Evolutionary conservation across 2,888 invertebrate species (phyloP), one percentile per base, ranked within the genome.

Genomic region (Empis stercorea): DNA sequence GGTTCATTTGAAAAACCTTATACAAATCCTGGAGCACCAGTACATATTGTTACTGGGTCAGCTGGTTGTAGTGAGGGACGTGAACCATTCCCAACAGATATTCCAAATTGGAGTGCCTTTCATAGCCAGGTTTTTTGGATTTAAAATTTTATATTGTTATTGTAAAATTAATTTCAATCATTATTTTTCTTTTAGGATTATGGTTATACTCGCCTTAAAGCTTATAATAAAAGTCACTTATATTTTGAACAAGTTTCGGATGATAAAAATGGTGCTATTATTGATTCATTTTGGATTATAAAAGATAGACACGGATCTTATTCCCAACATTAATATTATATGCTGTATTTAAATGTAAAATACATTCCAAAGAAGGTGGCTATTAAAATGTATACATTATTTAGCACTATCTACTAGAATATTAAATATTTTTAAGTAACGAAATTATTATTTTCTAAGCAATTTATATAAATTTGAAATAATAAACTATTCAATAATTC

Each of bases 31-130:
- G 57, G 80, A 52, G 97, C 93, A 0, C 93, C 97, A 0, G 85
- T 97, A 0, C 97, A 99, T 64, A 76, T 99, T 61, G 81, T 78
- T 54, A 88, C 88, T 2, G 93, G 93, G 34, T 89, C 89, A 1
- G 91, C 89, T 3, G 93, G 93, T n/a, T 91, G 91, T 59, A 78
- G 80, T 54, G 92, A 92, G 65, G 79, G 81, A 1, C 81, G 84
- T 10, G 94, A 95, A 59, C 72, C 73, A 0, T 91, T 89, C 62
- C 67, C 71, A 17, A 60, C 73, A 16, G 56, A 60, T 27, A 61
- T 63, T 55, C 80, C 81, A 0, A 63, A 70, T 1, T 94, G 91
- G 89, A 87, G 88, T 40, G 93, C 92, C 2, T 84, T 86, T 66
- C 79, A 87, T 30, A 87, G 83, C 51, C 73, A 68, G 48, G 63